Evolutionary conservation across 2,888 invertebrate genomes (phyloP), one percentile per base, ranked within the genome.

Genomic region (Andrena bucephala): DNA sequence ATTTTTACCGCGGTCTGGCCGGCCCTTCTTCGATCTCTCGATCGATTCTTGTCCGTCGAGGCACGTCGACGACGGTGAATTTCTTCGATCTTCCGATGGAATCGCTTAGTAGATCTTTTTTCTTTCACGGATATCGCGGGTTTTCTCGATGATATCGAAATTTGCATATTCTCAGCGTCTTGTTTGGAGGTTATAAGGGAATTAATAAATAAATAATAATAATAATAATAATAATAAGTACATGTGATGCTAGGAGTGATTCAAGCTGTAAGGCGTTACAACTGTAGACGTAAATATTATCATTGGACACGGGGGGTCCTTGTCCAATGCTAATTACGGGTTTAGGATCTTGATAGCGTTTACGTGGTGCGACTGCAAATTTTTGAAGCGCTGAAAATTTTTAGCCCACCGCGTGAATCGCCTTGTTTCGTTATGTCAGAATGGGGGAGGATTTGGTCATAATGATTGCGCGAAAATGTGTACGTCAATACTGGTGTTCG

Each of bases 311-410:
- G n/a, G 59, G 24, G 24, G 24, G 24, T 42, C 42, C 42, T 42
- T 24, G 57, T 13, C 13, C 24, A 10, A 57, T 27, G 57, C 13
- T 57, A 57, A 57, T 57, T 57, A 57, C 8, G 24, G 13, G 4
- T 10, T 27, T 57, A 20, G 24, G 2, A 57, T 10, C 57, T 24
- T 57, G 4, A 59, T n/a, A 31, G n/a, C 13, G 42, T 27, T 29
- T n/a, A 59, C 57, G 67, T 36, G 33, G 0, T 13, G 10, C 6
- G 57, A 10, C 66, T 73, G 73, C 54, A 57, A 67, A 31, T 67
- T 74, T 42, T 6, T 2, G 2, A 10, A 63, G 70, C 73, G 78
- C 57, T 69, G 13, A 10, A 13, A 65, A 60, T 57, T 78, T 50
- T 31, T 5, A 62, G 67, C 3, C 70, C 13, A 0, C 4, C 52